Base-by-base conservation (phyloP, 2,113 vertebrate species). In the Halcyon senegalensis region DNA sequence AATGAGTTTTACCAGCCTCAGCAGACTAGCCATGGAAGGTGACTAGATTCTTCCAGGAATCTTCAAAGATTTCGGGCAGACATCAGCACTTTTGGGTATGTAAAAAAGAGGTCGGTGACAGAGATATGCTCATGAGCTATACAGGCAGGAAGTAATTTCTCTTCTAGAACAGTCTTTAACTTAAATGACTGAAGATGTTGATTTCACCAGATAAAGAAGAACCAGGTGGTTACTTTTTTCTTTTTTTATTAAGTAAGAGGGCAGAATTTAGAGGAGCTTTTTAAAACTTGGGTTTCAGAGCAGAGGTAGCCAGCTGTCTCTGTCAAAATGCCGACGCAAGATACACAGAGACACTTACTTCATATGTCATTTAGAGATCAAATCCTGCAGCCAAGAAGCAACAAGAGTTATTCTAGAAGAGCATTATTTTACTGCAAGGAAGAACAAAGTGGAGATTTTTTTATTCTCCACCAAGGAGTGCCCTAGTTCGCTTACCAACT, bases 41-140 rank as follows among this genome's bases (percentile, higher is more conserved):
- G 24, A 89, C 63, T 33, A 77, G 44, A 64, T 82, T 75, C 50
- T 80, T 90, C 78, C 82, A 76, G 53, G 77, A 93, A 78, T 62
- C 62, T 72, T 48, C 77, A 73, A 31, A 82, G 5, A 62, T 53
- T 95, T 86, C 87, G 95, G 78, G 87, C 91, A 93, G 72, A n/a
- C 63, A 80, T 77, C 46, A 55, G n/a, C 41, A 41, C 16, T 91
- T 88, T 85, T 20, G 84, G 81, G 35, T 74, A 77, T 5, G n/a
- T 44, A 27, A 84, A 62, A 28, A 53, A 73, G n/a, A 58, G 37
- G 59, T 68, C 84, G 76, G 91, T 97, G 78, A 88, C 74, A 90
- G 28, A 84, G 20, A 68, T 8, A 48, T 6, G 46, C 23, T 86
- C 50, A 21, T 44, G 20, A 80, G 79, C 25, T 53, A 75, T 3